Percentiles rank a stretch among this genome's conserved stretches.
Evolutionary conservation across 1,140 invertebrate genomes (phyloP).

Genomic region (Sitobion miscanthi): DNA sequence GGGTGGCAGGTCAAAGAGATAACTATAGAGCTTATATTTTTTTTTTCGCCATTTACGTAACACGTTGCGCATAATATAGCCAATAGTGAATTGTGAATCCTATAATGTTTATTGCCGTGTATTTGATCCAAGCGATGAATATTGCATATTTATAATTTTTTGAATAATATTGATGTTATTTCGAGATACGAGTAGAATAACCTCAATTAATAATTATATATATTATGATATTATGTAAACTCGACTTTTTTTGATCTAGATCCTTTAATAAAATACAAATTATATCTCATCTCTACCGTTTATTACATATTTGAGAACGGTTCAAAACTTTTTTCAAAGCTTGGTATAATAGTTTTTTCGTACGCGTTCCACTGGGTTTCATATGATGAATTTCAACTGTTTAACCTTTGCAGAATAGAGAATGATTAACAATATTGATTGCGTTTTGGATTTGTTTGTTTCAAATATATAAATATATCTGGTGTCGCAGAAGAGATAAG

Average conservation of each 20-base stretch:
- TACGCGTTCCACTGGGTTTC: neutral
- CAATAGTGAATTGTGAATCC: neutral
- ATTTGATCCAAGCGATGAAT: neutral
- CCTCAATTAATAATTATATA: neutral
- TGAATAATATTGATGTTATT: neutral
- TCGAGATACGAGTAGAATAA: neutral
- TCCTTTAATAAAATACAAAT: neutral
- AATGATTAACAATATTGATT: conserved; percentile 15
- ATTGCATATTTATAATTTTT: neutral
- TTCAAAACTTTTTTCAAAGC: neutral
- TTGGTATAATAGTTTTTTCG: neutral
- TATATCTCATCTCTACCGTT: neutral
- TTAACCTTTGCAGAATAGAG: neutral
- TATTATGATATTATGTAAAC: neutral
- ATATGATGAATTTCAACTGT: neutral
- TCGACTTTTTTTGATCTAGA: neutral
- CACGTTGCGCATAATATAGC: neutral
- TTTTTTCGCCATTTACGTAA: conserved; percentile 9
- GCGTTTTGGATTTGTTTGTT: neutral
- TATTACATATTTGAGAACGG: neutral
- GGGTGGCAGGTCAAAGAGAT: neutral
- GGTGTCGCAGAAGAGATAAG: neutral
- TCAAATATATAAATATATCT: neutral
- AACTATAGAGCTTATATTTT: neutral
- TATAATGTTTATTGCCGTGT: neutral